phyloP scores from a whole-genome alignment of 64 coral and sea anemone genomes.

The Stylophora pistillata region DNA sequence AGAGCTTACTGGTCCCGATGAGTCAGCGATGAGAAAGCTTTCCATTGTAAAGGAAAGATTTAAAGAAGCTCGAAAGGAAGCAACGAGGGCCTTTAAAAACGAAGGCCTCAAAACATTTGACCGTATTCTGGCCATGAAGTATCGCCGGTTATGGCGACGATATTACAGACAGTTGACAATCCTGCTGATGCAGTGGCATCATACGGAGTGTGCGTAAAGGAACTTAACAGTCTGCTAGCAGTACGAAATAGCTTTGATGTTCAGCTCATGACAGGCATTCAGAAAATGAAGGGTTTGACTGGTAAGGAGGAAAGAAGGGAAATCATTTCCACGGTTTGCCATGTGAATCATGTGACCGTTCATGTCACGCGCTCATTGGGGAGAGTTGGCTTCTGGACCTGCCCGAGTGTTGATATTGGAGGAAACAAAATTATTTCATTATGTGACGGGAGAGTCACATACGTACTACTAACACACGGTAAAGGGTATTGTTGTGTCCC shows the following conservation, averaged over 20 bases:
- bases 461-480: not conserved
- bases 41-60: slow-evolving; percentile 23
- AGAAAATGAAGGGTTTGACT: too few relatives aligned
- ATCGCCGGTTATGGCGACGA: slow-evolving; percentile 32
- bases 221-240: not conserved
- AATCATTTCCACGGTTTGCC: not conserved
- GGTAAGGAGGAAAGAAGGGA: not conserved
- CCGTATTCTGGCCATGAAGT: slow-evolving; percentile 28
- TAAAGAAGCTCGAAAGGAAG: slow-evolving; percentile 34
- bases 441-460: slow-evolving; percentile 6
- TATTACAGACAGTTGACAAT: not conserved
- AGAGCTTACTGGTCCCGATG: too few relatives aligned
- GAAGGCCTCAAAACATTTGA: slow-evolving; percentile 17
- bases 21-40: not conserved
- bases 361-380: not conserved
- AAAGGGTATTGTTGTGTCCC: not conserved
- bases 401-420: not conserved
- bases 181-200: not conserved
- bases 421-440: slow-evolving; percentile 1
- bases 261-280: not conserved
- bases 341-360: slow-evolving; percentile 12
- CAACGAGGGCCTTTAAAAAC: slow-evolving; percentile 40
- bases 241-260: not conserved
- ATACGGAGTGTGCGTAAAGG: slow-evolving; percentile 1
- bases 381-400: not conserved